Base-by-base conservation (phyloP, 2,113 vertebrate genomes). In the Anolis sagrei region DNA sequence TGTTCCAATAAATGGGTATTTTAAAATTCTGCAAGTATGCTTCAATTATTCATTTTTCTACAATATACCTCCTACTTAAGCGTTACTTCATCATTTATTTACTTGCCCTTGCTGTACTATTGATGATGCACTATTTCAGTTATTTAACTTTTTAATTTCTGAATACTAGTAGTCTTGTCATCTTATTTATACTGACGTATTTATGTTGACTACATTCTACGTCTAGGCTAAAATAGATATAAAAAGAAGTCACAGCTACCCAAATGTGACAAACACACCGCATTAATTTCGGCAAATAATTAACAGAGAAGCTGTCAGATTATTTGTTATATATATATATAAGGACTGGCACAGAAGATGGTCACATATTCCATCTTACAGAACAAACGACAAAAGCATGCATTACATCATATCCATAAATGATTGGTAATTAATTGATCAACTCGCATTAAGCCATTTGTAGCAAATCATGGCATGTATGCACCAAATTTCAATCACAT, bases 401-500 rank as follows among this genome's bases (percentile, higher is more conserved):
- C 62, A 10, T 0, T 80, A 84, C 5, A 54, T 72, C 44, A 84
- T 49, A 69, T 19, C 29, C 13, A 69, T 61, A 54, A 79, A 84
- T 48, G 19, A 66, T 23, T 83, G n/a, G 27, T 83, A 83, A 44
- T 48, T 36, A 76, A 77, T 61, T 64, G 25, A 79, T 83, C 66
- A 7, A 78, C 48, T 88, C 62, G 68, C 82, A 84, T 80, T 39
- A 88, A 80, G 61, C 70, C 61, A 79, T 44, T 36, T 79, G 27
- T 88, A 7, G 76, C 76, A 84, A 83, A 80, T 84, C 78, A 49
- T 84, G 79, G 76, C 88, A 86, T 81, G 19, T 54, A 76, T 92
- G 86, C 92, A 90, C 90, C 91, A 89, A 88, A 90, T 83, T 25
- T 92, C 91, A 77, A 90, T 73, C 54, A 36, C 92, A 93, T 91